Base-by-base conservation (phyloP, 2,888 invertebrate species). In the Vesta saturnalis region DNA sequence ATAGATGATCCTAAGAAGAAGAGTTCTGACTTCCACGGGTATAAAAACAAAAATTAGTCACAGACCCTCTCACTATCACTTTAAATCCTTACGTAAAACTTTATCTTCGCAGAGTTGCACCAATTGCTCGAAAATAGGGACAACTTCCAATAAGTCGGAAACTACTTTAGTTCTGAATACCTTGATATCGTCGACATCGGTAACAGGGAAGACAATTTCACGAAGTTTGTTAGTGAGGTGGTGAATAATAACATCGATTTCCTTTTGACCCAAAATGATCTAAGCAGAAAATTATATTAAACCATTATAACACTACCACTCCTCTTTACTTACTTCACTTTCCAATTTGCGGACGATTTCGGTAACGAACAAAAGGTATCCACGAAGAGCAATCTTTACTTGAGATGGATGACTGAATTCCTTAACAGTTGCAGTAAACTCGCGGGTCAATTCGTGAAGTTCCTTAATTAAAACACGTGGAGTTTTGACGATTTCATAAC, bases 51-150 rank as follows among this genome's bases (percentile, higher is more conserved):
- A 6, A 16, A 16, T 49, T 14, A 49, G 14, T n/a, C 8, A 49
- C 49, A 14, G 18, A 6, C 1, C 8, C 15, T 12, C 14, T n/a
- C 16, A 8, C n/a, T 18, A 49, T 8, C 12, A 3, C 52, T 10
- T 4, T 12, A 52, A 19, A 1, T 18, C 18, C 60, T 60, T 60
- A 60, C 60, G 60, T 18, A 47, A 22, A 52, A 16, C 15, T 16
- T 30, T 47, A 19, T 14, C 14, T 30, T 58, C 35, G 58, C 19
- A 19, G 39, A 58, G 19, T 43, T 58, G 58, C 1, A 60, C 23
- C 18, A 60, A 30, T 52, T 60, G 49, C 16, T 60, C 60, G 60
- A 60, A 60, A 16, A 49, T 30, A 12, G 60, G 8, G 30, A 47
- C 60, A 22, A 60, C 30, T 49, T 60, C 52, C 19, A 49, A 47